Base-by-base conservation (phyloP, 2,888 invertebrate genomes). In the Lottia scabra region DNA sequence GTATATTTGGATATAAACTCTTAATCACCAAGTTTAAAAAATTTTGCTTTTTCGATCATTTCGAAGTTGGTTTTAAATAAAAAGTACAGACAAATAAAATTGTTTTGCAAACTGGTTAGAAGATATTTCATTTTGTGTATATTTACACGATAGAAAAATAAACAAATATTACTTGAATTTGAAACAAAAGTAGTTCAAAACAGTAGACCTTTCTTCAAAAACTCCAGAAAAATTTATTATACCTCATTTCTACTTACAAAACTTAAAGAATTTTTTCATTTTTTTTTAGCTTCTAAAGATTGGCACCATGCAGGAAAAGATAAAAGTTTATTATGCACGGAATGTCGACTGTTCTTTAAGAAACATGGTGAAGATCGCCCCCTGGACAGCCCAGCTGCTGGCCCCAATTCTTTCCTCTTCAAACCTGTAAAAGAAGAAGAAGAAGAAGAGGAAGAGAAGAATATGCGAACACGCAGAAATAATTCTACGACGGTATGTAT, bases 291-390 rank as follows among this genome's bases (percentile, higher is more conserved):
- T 87, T 93, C 93, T 8, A 92, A 92, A 84, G 93, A 94, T 87
- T 94, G 93, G 93, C 93, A 94, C 87, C 92, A 93, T 82, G 93
- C 93, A 26, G 94, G 94, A 43, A 94, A 93, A 86, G 94, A 94
- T 81, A 92, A 93, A 70, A 90, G 92, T 72, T 90, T 95, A 45
- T 90, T 95, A 68, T 95, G 95, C 90, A 93, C 92, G 84, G 94
- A 95, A 85, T 95, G 95, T 89, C 92, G 94, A 69, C 90, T 93
- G 56, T 93, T 93, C 89, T 93, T 93, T 87, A 94, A 95, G 89
- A 94, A 94, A 86, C 94, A 94, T 83, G 95, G 94, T 78, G 94
- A 95, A 87, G 90, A 94, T 78, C 88, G 91, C 13, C 89, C 89
- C 26, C 84, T 91, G 67, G 87, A 90, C 72, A 85, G 88, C 46